Base-by-base conservation (phyloP, 2,888 invertebrate species). In the Synergus laeviventris region DNA sequence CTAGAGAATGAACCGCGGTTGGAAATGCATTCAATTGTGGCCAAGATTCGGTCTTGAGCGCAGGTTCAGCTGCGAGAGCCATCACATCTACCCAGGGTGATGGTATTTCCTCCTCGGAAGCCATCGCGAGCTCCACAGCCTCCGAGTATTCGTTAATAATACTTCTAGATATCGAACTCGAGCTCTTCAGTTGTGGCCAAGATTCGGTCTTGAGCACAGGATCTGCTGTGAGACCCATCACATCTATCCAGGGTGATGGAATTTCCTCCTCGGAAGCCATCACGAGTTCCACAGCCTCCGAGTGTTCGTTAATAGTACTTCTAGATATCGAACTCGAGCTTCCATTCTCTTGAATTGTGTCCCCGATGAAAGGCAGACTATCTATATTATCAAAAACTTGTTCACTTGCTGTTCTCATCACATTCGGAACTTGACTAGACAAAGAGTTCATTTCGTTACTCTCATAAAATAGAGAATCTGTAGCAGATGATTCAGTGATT, bases 51-150 rank as follows among this genome's bases (percentile, higher is more conserved):
- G 89, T 88, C 66, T 86, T 85, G 0, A 89, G 82, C 1, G 88
- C 85, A 24, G 94, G 94, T 0, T 94, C 93, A 0, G 94, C 93
- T 1, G 95, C 94, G 76, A 95, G 90, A 5, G 94, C 94, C 82
- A 94, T 94, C 0, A 95, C 95, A 86, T 96, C 95, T 1, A 95
- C 92, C 96, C 96, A 96, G 0, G 95, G 94, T 0, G 94, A 93
- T 79, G 95, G 94, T 59, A 95, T 92, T 89, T 96, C 96, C 81
- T 95, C 94, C 86, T 96, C 95, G 49, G 95, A 94, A 0, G 95
- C 95, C 83, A 95, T 91, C 4, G 95, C 95, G 83, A 96, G 90
- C 86, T 96, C 94, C 84, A 95, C 92, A 0, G 95, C 95, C 90
- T 54, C 78, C 73, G 75, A 79, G 70, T 61, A 80, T 7, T 70